phyloP scores from a whole-genome alignment of 2,888 invertebrate species.

The Lepidochitona cinerea region DNA sequence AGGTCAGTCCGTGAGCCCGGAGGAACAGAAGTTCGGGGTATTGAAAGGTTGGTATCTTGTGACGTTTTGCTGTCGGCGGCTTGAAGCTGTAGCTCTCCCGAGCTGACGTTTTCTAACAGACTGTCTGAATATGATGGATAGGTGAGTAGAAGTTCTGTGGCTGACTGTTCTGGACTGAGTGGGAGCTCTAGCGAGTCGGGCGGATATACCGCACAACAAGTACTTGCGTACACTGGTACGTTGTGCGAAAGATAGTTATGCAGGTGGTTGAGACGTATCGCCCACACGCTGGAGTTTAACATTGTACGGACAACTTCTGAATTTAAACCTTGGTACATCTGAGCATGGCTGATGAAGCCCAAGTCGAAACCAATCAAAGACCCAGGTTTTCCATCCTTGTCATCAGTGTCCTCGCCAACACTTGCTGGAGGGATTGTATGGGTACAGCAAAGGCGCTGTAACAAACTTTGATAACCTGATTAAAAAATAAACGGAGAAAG shows the following conservation, averaged over 20 bases:
- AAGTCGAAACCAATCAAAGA: slow-evolving; percentile 14
- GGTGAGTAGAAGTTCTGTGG: slow-evolving; percentile 40
- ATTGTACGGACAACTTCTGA: slow-evolving; percentile 59
- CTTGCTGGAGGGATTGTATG: slow-evolving; percentile 44
- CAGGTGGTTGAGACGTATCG: slow-evolving; percentile 49
- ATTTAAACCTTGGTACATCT: slow-evolving; percentile 54
- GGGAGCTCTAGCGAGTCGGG: slow-evolving; percentile 51
- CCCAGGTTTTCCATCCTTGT: background rate
- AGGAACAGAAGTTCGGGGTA: slow-evolving; percentile 31
- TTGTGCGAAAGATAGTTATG: slow-evolving; percentile 57
- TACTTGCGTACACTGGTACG: slow-evolving; percentile 50
- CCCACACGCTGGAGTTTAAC: slow-evolving; percentile 50
- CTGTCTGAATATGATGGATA: slow-evolving; percentile 37
- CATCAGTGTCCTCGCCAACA: background rate
- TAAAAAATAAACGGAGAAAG: too few species aligned
- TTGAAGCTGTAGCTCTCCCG: background rate
- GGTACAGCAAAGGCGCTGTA: slow-evolving; percentile 61
- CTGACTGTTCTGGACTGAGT: background rate
- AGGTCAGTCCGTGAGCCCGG: slow-evolving; percentile 41
- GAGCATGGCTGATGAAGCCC: slow-evolving; percentile 60
- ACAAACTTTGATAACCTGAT: slow-evolving; percentile 66
- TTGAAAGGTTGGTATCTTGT: background rate
- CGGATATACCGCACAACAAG: slow-evolving; percentile 62
- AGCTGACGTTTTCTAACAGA: background rate
- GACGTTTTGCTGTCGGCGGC: background rate